A percentile compares a stretch with the other conserved stretches of the same genome.
phyloP scores from a whole-genome alignment of 2,888 invertebrate species.

The Leucoma salicis region DNA sequence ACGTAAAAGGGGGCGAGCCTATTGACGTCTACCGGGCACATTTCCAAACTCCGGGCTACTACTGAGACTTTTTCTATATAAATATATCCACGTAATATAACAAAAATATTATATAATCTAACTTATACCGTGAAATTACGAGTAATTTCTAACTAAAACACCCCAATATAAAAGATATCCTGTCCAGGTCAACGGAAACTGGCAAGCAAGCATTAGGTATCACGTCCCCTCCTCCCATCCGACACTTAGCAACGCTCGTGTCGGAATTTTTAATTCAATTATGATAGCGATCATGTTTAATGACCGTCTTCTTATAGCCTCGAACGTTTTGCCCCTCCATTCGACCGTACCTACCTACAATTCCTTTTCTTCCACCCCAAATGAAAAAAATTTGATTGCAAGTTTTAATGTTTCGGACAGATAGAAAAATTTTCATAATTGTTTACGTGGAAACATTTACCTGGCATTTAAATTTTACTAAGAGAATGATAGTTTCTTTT shows the following conservation, averaged over 20 bases:
- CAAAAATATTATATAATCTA: too few relatives aligned
- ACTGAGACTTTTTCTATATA: too few relatives aligned
- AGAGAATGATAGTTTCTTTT: background rate
- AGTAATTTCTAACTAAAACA: too few relatives aligned
- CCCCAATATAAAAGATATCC: slow-evolving; percentile 20
- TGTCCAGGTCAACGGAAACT: slow-evolving; percentile 22
- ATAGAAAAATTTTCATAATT: slow-evolving; percentile 60
- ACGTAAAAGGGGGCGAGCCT: too few relatives aligned
- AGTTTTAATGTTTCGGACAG: slow-evolving; percentile 49
- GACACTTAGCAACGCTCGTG: slow-evolving; percentile 61
- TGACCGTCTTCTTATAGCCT: slow-evolving; percentile 64
- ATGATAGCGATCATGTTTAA: slow-evolving; percentile 81
- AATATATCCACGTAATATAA: too few relatives aligned
- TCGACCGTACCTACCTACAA: slow-evolving; percentile 20
- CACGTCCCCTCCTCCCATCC: slow-evolving; percentile 41
- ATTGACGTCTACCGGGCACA: too few relatives aligned
- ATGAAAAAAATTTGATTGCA: slow-evolving; percentile 34
- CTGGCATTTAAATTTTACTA: slow-evolving; percentile 14
- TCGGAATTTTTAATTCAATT: slow-evolving; percentile 82
- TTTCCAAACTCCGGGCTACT: too few relatives aligned
- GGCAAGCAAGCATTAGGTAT: slow-evolving; percentile 29
- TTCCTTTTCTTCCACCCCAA: slow-evolving; percentile 22
- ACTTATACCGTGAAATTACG: too few relatives aligned
- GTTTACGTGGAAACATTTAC: slow-evolving; percentile 41
- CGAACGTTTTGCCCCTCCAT: slow-evolving; percentile 55